Base-by-base conservation (phyloP, 2,113 vertebrate genomes). In the Elaphurus davidianus region DNA sequence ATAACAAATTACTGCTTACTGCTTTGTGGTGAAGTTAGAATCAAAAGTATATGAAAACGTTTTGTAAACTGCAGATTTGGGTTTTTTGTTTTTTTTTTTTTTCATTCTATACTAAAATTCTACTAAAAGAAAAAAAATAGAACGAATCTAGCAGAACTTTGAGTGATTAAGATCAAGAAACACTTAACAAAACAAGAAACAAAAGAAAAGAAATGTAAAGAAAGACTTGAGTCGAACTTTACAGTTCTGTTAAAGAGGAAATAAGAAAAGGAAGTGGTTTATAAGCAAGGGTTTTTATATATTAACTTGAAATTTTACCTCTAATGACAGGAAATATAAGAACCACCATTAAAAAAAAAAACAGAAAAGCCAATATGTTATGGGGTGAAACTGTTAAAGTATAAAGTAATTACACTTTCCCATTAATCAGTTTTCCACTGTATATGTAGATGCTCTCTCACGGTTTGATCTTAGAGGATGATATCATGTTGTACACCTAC, bases 221-320 rank as follows among this genome's bases (percentile, higher is more conserved):
- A 94, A 81, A 91, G 17, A 83, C 14, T 55, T 62, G 62, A 92
- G 84, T 79, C 89, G 64, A 91, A 54, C 1, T 78, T 92, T 59
- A 95, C 36, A 92, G 21, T 25, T 76, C 36, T 60, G 52, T 64
- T 96, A 85, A 92, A 97, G 67, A 92, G 96, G 96, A 98, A 98
- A 93, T 94, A 88, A 96, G 81, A 94, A 96, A 93, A 98, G 94
- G 93, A 98, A 98, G 93, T 97, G 91, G 97, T 90, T 95, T 95
- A 93, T 50, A 91, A 86, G 33, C 23, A 8, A 79, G 62, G 64
- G 28, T n/a, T 94, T 94, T 78, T 19, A 91, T 76, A 59, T 64
- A 96, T 94, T 86, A 95, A 74, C 76, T 91, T 89, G 40, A 91
- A 74, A 90, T 74, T 93, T 93, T 67, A 82, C 8, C 28, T 94